Conservation (phyloP, 2,888 invertebrate species). For the Oxytorus armatus region DNA sequence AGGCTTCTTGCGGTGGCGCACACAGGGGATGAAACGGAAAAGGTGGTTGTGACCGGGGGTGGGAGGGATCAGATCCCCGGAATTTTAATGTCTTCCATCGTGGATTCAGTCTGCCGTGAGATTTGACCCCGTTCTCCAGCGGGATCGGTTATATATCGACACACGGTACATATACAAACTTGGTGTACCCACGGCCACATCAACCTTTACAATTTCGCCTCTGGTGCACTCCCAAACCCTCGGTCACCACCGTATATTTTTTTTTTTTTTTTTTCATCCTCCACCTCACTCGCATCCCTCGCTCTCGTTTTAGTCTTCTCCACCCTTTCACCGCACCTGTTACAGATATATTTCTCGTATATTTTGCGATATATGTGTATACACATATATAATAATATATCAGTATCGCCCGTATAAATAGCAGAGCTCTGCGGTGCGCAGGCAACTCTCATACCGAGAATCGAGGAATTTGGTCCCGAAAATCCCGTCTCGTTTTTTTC, state of each 20-base stretch:
- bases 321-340: conserved; percentile 1
- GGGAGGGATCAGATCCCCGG: conserved; percentile 54
- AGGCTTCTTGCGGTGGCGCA: conserved; percentile 50
- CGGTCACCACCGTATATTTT: conserved; percentile 48
- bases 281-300: neutral
- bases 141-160: conserved; percentile 53
- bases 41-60: no score
- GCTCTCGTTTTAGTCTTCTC: conserved; percentile 31
- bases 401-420: conserved; percentile 4
- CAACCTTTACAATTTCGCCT: conserved; percentile 36
- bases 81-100: conserved; percentile 67
- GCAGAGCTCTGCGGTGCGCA: conserved; percentile 3
- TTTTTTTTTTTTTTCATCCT: conserved; percentile 32
- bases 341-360: conserved; percentile 18
- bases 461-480: conserved; percentile 41
- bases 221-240: conserved; percentile 43
- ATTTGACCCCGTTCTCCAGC: conserved; percentile 65
- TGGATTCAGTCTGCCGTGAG: conserved; percentile 64
- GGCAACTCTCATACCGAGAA: conserved; percentile 26
- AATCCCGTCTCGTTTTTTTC: conserved; percentile 15
- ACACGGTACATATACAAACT: neutral
- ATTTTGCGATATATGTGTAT: conserved; percentile 30
- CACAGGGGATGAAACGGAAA: conserved; percentile 49
- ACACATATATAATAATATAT: conserved; percentile 31
- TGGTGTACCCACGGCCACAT: conserved; percentile 15